Conservation (phyloP, 2,797 vertebrate species). For the Serranus cabrilla region DNA sequence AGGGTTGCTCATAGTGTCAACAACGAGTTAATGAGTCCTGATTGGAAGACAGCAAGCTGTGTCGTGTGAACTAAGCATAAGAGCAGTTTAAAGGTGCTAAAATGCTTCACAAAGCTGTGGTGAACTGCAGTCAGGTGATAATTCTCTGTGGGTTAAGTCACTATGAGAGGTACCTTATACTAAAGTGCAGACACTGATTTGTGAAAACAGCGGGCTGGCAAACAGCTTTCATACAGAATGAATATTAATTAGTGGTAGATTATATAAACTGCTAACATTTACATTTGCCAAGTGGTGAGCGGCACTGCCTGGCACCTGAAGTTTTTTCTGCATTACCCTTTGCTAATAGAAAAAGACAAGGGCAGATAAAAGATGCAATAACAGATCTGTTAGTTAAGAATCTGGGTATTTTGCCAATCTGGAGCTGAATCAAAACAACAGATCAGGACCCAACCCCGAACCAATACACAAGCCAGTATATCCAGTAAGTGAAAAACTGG, state of each 20-base stretch:
- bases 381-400: constrained; percentile 3
- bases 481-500: constrained; percentile 1
- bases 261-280: neutral
- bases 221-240: neutral
- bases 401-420: neutral
- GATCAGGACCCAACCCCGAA: neutral
- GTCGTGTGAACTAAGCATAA: neutral
- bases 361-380: constrained; percentile 8
- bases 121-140: neutral
- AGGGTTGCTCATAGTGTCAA: too few relatives aligned
- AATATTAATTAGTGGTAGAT: neutral
- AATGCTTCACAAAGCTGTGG: neutral
- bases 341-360: neutral
- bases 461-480: neutral
- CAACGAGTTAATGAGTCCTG: too few relatives aligned
- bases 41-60: too few relatives aligned
- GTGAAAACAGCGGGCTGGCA: neutral
- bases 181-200: neutral
- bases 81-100: neutral
- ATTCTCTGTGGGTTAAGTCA: neutral
- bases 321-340: neutral
- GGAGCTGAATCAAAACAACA: constrained; percentile 1
- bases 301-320: neutral
- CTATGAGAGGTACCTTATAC: too few relatives aligned
- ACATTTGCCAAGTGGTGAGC: neutral